Percentiles rank a stretch among this genome's conserved stretches.
phyloP scores from a whole-genome alignment of 1,140 invertebrate genomes.

The Triops longicaudatus region DNA sequence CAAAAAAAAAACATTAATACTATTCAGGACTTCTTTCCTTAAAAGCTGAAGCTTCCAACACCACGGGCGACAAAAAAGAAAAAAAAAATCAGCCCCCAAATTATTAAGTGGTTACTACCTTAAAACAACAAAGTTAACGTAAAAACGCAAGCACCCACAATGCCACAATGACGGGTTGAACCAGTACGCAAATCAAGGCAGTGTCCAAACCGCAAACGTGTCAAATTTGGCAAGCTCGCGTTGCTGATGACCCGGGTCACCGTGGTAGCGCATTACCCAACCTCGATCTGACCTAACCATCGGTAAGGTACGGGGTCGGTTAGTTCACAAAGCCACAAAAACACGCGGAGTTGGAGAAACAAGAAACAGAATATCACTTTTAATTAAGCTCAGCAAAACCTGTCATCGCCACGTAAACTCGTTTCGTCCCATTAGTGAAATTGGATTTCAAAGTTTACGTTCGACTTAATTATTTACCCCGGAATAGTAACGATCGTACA shows the following conservation, averaged over 20 bases:
- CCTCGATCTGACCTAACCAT: slow-evolving; percentile 11
- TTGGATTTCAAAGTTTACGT: too few relatives aligned
- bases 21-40: too few relatives aligned
- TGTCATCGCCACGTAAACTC: too few relatives aligned
- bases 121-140: slow-evolving; percentile 10
- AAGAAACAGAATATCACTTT: too few relatives aligned
- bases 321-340: neutral
- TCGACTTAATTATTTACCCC: too few relatives aligned
- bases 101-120: slow-evolving; percentile 16
- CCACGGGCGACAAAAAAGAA: neutral
- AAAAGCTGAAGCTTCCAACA: slow-evolving; percentile 1
- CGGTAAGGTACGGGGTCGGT: neutral
- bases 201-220: neutral
- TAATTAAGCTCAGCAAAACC: too few relatives aligned
- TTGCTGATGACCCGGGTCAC: slow-evolving; percentile 10
- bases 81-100: neutral
- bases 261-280: slow-evolving; percentile 14
- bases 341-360: neutral
- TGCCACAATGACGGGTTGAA: neutral
- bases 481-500: too few relatives aligned
- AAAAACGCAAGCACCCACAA: neutral
- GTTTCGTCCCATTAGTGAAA: too few relatives aligned
- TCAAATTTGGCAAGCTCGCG: slow-evolving; percentile 9
- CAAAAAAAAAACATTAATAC: too few relatives aligned
- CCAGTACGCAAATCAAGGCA: neutral